Conservation (phyloP, 2,113 vertebrate genomes). For the Halcyon malimbica region DNA sequence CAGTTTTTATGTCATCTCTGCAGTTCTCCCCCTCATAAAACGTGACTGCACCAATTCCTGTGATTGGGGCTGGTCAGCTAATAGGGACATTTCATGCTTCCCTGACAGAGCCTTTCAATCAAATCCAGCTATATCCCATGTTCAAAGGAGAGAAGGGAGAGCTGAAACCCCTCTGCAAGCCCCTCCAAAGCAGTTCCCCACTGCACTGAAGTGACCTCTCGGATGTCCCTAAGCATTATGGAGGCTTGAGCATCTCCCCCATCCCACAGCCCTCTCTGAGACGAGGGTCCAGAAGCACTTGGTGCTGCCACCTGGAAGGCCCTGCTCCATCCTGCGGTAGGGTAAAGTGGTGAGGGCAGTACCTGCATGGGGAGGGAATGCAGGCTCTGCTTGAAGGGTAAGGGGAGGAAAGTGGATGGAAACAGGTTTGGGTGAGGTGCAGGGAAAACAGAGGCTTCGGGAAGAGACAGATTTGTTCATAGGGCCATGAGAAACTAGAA, state of each 20-base stretch:
- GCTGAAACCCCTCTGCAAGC: not conserved
- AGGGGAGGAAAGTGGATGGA: not conserved
- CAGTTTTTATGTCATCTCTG: slow-evolving; percentile 5
- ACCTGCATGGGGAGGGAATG: not conserved
- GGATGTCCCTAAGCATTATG: not conserved
- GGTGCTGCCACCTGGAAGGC: not conserved
- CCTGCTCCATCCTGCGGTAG: accelerated
- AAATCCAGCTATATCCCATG: not conserved
- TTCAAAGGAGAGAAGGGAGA: not conserved
- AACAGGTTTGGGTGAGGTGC: not conserved
- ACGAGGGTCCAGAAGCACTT: not conserved
- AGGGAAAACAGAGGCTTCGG: not conserved
- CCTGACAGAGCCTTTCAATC: not conserved
- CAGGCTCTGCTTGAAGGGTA: not conserved
- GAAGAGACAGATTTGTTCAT: accelerated
- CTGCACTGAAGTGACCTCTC: not conserved
- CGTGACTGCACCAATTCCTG: slow-evolving; percentile 22
- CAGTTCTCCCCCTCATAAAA: not conserved
- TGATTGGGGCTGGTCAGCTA: not conserved
- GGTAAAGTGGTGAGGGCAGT: accelerated
- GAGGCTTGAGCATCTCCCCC: not conserved
- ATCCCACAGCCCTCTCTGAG: not conserved
- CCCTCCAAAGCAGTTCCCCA: accelerated
- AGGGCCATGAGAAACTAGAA: not conserved
- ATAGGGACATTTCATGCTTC: not conserved